These are phyloP conservation scores for Melanotaenia parkinsoni DNA, from an alignment of 2,797 vertebrate species.

Conservation along the genomic window DNA sequence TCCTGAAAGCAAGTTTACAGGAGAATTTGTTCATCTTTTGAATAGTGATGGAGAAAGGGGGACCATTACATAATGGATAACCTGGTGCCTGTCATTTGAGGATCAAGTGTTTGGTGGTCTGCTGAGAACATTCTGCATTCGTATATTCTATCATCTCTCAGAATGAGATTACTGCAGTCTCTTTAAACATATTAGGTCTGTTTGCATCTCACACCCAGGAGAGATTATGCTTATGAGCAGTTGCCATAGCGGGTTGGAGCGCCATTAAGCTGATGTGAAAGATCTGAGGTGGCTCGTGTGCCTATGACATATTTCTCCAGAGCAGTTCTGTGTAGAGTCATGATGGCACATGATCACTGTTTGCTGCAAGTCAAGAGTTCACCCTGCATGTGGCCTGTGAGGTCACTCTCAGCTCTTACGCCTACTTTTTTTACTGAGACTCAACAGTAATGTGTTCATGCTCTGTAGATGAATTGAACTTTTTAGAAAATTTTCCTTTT, in stretches of 20 bases:
- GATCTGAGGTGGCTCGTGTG: conserved; percentile 57
- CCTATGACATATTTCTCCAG: conserved; percentile 61
- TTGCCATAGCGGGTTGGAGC: conserved; percentile 69
- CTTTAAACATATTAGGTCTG: conserved; percentile 59
- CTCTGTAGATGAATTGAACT: conserved; percentile 10
- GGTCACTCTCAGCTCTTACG: conserved; percentile 23
- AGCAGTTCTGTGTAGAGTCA: conserved; percentile 51
- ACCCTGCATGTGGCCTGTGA: conserved; percentile 20
- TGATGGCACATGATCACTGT: conserved; percentile 58
- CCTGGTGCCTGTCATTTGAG: conserved; percentile 54
- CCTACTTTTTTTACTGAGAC: conserved; percentile 19
- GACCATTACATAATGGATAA: conserved; percentile 55
- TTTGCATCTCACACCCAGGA: conserved; percentile 66
- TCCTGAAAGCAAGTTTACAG: conserved; percentile 24
- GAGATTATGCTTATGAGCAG: conserved; percentile 65
- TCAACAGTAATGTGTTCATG: conserved; percentile 27
- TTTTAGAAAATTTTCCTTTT: conserved; percentile 18
- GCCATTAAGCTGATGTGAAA: conserved; percentile 67
- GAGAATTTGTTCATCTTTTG: conserved; percentile 40
- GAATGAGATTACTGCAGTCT: conserved; percentile 63
- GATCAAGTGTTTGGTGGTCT: conserved; percentile 62
- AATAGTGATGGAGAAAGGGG: conserved; percentile 30
- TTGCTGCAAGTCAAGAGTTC: conserved; percentile 62
- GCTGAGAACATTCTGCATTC: conserved; percentile 54
- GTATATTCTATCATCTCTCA: conserved; percentile 45